Evolutionary conservation across 2,797 vertebrate genomes (phyloP), one percentile per base, ranked within the genome.

Genomic region (Eleutherodactylus coqui): DNA sequence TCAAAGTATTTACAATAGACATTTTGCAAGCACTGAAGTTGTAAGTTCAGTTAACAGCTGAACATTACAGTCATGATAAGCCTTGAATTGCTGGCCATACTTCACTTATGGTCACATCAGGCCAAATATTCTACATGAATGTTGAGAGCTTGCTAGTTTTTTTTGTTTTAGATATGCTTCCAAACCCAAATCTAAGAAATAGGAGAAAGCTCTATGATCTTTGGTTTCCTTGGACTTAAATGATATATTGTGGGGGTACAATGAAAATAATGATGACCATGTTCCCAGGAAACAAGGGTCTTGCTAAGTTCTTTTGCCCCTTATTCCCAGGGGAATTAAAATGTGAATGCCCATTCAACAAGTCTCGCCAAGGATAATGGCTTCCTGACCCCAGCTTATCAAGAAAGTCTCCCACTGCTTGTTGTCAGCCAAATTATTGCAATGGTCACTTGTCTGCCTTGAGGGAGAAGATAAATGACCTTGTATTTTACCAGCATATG

Each of bases 1-100:
- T 77, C 49, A 55, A 13, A 53, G 75, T 77, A 55, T 77, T 77
- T 53, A 55, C 75, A 53, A 36, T 32, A 76, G 75, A 53, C 9
- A 53, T 36, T 34, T 34, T 10, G 8, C n/a, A 53, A 77, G 75
- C 29, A 4, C 69, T 43, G 10, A 41, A 10, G 38, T 21, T 53
- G 29, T 6, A 77, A 53, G 21, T 36, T 36, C 21, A 32, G 27
- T 55, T 10, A n/a, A 32, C 49, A 21, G 24, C 21, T n/a, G 17
- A 72, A n/a, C 3, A 11, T 13, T 72, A 9, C 34, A 72, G 69
- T 41, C 36, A 1, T 72, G 6, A 64, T 29, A 29, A 29, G 10
- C 32, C 14, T 11, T 60, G n/a, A 2, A 11, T 49, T 14, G 47
- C 16, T 49, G 47, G 14, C 47, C 47, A 49, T 53, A 4, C 3